Conservation (phyloP, 2,113 vertebrate species). For the Malaclemys terrapin region DNA sequence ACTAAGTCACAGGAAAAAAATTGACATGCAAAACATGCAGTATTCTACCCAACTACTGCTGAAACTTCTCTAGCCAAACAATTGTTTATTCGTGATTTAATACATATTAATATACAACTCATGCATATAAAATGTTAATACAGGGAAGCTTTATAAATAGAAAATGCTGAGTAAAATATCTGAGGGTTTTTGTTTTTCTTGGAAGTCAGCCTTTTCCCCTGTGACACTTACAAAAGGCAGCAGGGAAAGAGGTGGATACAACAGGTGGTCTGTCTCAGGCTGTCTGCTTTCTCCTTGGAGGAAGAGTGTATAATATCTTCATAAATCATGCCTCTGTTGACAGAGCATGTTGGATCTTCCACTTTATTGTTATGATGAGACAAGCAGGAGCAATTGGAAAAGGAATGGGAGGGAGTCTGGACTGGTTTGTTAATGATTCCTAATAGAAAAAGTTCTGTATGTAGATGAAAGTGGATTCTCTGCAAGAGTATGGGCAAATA, state of each 20-base stretch:
- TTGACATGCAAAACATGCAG: neutral
- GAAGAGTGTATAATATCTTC: neutral
- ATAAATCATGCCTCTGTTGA: neutral
- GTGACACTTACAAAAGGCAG: neutral
- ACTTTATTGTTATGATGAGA: neutral
- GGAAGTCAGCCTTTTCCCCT: neutral
- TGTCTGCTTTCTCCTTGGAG: conserved; percentile 1
- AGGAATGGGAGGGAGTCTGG: conserved; percentile 25
- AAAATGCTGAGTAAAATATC: neutral
- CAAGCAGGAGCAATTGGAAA: neutral
- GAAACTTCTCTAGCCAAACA: neutral
- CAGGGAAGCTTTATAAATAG: neutral
- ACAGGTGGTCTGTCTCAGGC: neutral
- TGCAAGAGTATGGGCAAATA: neutral
- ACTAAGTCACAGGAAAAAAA: neutral
- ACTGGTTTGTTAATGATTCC: conserved; percentile 15
- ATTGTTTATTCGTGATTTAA: neutral
- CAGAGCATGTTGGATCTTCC: neutral
- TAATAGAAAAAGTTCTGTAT: neutral
- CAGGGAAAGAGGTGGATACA: neutral
- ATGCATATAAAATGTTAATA: neutral
- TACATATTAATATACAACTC: neutral
- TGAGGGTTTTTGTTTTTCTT: too few relatives aligned
- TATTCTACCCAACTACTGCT: neutral
- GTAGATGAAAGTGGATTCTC: conserved; percentile 19